Base-by-base conservation (phyloP, 2,888 invertebrate genomes). In the Perdita meconis region DNA sequence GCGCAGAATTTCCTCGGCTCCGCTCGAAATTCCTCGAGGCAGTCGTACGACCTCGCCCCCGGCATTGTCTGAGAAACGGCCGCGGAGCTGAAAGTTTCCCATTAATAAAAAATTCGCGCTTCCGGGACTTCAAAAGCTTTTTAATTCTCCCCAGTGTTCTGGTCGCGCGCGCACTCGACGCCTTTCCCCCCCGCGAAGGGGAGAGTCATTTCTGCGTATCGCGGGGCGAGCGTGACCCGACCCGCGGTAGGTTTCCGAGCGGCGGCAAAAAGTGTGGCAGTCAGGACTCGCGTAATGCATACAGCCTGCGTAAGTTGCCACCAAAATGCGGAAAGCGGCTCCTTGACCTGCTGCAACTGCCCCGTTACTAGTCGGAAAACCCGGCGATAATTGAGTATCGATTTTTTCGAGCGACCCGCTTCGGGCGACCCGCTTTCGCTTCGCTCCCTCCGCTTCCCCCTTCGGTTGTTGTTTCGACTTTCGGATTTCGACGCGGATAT, bases 61-160 rank as follows among this genome's bases (percentile, higher is more conserved):
- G 40, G 26, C 38, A 55, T 51, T 30, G 44, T 53, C 53, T 22
- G 53, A 67, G 78, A 77, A 67, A 51, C 13, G 30, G 30, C 40
- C 55, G 50, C 56, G 55, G 64, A 56, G 68, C 63, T 40, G 68
- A 65, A 80, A 80, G 80, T 80, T 72, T 80, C 53, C 59, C 68
- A 72, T 69, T 80, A 80, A 80, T 76, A 76, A 80, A 81, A 82
- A 84, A 83, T 80, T 81, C 78, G 59, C 78, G 80, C 81, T 81
- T 78, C 78, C 80, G 79, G 65, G 68, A 78, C 70, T 81, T 82
- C 75, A 72, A 82, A 85, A 85, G 87, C 83, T 87, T 87, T 87
- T 85, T 87, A 85, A 88, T 87, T 87, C 67, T 75, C 72, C 71
- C 71, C 53, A 74, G 74, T 80, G 77, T 74, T 73, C 26, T 55